Conservation (phyloP, 2,797 vertebrate genomes). For the Crenichthys baileyi region DNA sequence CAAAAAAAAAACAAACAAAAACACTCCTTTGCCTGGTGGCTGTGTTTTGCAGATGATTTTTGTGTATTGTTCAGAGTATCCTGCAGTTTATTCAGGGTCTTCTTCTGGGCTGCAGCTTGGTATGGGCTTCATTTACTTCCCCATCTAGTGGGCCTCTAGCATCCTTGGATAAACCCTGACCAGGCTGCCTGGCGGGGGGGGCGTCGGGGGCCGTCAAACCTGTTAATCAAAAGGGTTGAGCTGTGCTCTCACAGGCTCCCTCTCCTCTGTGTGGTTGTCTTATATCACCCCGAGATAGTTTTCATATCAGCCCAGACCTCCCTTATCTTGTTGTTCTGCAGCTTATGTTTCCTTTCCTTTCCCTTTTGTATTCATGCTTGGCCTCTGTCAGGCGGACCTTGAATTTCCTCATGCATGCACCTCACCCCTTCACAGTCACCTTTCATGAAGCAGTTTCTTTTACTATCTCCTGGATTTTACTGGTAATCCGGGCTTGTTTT, state of each 20-base stretch:
- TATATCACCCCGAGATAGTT: conserved; percentile 6
- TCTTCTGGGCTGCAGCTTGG: not conserved
- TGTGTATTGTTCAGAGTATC: not conserved
- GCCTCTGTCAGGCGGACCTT: not conserved
- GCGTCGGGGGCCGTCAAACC: conserved; percentile 8
- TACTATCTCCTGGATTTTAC: not conserved
- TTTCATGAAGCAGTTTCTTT: not conserved
- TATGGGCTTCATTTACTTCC: not conserved
- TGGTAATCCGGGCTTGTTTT: not conserved
- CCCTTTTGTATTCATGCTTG: not conserved
- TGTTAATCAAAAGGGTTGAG: conserved; percentile 10
- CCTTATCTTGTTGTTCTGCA: conserved; percentile 5
- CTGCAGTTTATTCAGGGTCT: not conserved
- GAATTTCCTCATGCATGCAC: not conserved
- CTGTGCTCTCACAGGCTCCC: not conserved
- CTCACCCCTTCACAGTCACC: not conserved
- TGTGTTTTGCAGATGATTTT: not conserved
- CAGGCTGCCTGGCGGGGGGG: no score
- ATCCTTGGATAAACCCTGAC: conserved; percentile 2
- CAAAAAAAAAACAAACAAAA: not conserved
- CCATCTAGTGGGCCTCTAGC: not conserved
- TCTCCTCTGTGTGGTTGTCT: conserved; percentile 2
- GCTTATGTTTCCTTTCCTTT: conserved; percentile 1
- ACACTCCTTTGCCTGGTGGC: not conserved
- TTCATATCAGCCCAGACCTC: conserved; percentile 3